Conservation (phyloP, 1,140 invertebrate species). For the Rhynchophorus ferrugineus region DNA sequence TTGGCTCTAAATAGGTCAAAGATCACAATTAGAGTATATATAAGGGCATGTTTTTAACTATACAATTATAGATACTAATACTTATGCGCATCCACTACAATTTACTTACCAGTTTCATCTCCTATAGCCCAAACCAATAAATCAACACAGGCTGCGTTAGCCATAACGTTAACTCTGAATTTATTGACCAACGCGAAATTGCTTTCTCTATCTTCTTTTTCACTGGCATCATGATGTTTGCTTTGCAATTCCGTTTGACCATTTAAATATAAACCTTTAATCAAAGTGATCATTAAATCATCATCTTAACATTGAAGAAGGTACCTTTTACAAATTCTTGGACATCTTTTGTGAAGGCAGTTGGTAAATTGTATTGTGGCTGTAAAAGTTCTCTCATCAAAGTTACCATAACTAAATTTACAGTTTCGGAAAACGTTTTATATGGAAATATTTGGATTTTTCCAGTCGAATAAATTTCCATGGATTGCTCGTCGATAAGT, state of each 20-base stretch:
- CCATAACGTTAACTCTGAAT: conserved; percentile 93
- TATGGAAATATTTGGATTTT: conserved; percentile 73
- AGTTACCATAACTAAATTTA: conserved; percentile 90
- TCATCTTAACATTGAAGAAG: background rate
- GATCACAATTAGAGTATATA: no score
- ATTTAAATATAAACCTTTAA: conserved; percentile 76
- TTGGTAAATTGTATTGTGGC: conserved; percentile 79
- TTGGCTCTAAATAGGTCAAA: no score
- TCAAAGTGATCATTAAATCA: conserved; percentile 15
- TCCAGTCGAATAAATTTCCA: conserved; percentile 55
- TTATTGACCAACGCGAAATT: conserved; percentile 76
- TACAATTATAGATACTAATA: no score
- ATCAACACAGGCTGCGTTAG: conserved; percentile 95
- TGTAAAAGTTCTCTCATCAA: conserved; percentile 85
- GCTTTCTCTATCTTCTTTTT: conserved; percentile 71
- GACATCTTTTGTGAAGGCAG: conserved; percentile 88
- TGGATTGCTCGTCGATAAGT: conserved; percentile 75
- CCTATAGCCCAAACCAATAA: conserved; percentile 94
- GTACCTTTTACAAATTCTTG: conserved; percentile 73
- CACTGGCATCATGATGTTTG: conserved; percentile 70
- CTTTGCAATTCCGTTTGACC: conserved; percentile 89
- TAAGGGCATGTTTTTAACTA: no score
- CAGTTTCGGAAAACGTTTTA: conserved; percentile 87
- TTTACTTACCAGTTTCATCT: conserved; percentile 81
- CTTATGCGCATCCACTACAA: no score